Evolutionary conservation across 2,113 vertebrate species (phyloP), one percentile per base, ranked within the genome.

Genomic region (Cebidichthys violaceus): DNA sequence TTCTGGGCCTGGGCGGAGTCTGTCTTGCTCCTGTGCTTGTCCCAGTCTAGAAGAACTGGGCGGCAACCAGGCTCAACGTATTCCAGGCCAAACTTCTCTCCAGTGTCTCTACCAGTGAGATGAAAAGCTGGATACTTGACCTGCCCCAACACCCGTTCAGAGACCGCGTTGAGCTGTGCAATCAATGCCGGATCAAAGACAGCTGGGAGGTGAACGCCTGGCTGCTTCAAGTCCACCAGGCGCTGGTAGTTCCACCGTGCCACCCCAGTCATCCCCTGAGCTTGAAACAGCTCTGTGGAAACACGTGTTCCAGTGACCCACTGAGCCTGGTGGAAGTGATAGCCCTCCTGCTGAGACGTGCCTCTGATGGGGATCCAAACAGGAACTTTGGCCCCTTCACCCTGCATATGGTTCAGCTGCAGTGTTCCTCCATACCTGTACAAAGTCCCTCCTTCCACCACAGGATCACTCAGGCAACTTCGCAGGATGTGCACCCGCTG

Each of bases 81-180:
- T 18, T 70, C 47, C 7, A 72, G n/a, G 9, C n/a, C 35, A 41
- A 39, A 72, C 35, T 18, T 71, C 35, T 72, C 52, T 29, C n/a
- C 52, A 20, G n/a, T 57, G 33, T 41, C 70, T 59, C 15, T 72
- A 39, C 9, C 13, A 43, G 54, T 6, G 3, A 27, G n/a, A 29
- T 43, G 54, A 41, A 72, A 37, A 13, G 54, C 70, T 29, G 52
- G 22, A 39, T 55, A 55, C 33, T 27, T 71, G 3, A 24, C 50
- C 1, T 70, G 31, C n/a, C 64, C 64, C 27, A 31, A 15, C 27
- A 55, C 54, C 4, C n/a, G 54, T 31, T 31, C 29, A 31, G 29
- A 31, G 29, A 31, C 29, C 29, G 37, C 37, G 37, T 39, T 39
- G 37, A 39, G 37, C 37, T 39, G 39, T 10, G 39, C 39, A 8